Evolutionary conservation across 2,113 vertebrate species (phyloP).

Genomic region (Addax nasomaculatus): DNA sequence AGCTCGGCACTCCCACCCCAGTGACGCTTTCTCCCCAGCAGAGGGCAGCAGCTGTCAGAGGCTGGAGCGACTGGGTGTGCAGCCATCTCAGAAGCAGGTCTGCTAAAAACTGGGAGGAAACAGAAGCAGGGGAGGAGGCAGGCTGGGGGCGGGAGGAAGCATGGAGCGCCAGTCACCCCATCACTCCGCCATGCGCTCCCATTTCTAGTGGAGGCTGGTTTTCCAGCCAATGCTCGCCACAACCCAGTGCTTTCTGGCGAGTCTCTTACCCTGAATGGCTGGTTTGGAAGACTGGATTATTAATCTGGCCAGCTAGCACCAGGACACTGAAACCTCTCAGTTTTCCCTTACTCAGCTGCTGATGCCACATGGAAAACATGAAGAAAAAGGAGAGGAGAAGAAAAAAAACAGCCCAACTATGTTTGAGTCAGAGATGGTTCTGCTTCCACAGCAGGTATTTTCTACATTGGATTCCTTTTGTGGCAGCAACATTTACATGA

Average conservation of each 20-base stretch:
- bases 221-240: background rate
- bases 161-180: background rate
- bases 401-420: background rate
- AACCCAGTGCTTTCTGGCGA: background rate
- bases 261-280: background rate
- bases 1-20: background rate
- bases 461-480: background rate
- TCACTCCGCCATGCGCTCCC: background rate
- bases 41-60: slow-evolving; percentile 66
- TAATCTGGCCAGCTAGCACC: background rate
- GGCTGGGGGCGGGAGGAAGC: background rate
- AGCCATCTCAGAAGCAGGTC: background rate
- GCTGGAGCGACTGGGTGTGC: background rate
- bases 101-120: background rate
- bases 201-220: background rate
- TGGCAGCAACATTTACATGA: background rate
- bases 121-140: background rate
- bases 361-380: background rate
- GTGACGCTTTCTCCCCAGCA: slow-evolving; percentile 53
- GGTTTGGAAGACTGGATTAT: slow-evolving; percentile 32
- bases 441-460: background rate
- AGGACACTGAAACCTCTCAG: background rate
- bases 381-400: background rate
- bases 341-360: slow-evolving; percentile 36
- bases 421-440: background rate